Percentiles rank a stretch among this genome's conserved stretches.
Conservation (phyloP, 1,140 invertebrate genomes). For the Venturia canescens region DNA sequence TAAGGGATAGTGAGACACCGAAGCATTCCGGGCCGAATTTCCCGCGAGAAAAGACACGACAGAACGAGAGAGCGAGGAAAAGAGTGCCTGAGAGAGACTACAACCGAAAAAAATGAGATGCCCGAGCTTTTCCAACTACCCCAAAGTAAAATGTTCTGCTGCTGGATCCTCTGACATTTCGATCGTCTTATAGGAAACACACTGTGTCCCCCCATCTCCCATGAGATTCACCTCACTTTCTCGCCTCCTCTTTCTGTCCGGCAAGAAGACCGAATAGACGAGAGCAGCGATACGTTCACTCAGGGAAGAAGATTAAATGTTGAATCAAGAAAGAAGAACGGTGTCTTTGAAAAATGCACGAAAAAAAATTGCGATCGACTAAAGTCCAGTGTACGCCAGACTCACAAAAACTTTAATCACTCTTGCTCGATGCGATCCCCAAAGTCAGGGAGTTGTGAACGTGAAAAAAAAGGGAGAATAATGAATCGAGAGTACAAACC, state of each 20-base stretch:
- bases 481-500: neutral
- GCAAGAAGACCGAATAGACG: too few species aligned
- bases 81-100: neutral
- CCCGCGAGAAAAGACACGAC: constrained; percentile 44
- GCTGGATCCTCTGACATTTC: constrained; percentile 18
- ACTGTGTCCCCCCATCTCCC: too few species aligned
- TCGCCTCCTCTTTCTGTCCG: too few species aligned
- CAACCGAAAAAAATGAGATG: constrained; percentile 43
- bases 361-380: neutral
- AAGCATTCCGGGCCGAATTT: constrained; percentile 40
- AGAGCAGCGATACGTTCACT: too few species aligned
- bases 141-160: constrained; percentile 5
- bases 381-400: neutral
- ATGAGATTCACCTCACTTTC: too few species aligned
- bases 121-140: neutral
- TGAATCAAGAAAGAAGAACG: neutral
- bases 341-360: neutral
- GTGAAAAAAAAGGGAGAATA: constrained; percentile 39
- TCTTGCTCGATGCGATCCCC: neutral
- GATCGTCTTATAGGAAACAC: constrained; percentile 10
- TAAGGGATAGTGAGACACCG: constrained; percentile 31
- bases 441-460: neutral
- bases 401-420: constrained; percentile 3
- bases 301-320: neutral
- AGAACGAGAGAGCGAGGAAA: neutral